Base-by-base conservation (phyloP, 2,113 vertebrate species). In the Aplodontia rufa region DNA sequence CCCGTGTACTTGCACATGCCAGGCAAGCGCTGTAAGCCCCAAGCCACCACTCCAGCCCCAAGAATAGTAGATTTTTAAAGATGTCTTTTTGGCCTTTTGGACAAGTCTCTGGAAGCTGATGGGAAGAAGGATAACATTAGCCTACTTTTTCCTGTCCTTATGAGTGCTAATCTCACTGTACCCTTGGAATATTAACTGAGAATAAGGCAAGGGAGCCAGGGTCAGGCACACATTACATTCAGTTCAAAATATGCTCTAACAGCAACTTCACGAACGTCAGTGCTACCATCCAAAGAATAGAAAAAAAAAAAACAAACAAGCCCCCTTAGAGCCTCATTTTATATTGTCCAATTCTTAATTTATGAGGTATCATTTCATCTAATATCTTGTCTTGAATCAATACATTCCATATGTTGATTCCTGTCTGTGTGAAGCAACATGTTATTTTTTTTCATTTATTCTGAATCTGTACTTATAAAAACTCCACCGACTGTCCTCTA, bases 121-220 rank as follows among this genome's bases (percentile, higher is more conserved):
- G 6, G 47, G 16, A 83, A 53, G n/a, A 94, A 24, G 53, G 35
- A 45, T 81, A 72, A 71, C 83, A 58, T 49, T 87, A 94, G 86
- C 55, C 20, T 28, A 58, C 6, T 17, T 13, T 69, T 88, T 92
- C 26, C 55, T 80, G 37, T 35, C 88, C 91, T 92, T 26, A 4
- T 80, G 51, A 87, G 79, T 69, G 94, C 32, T 62, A 60, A 14
- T 87, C 72, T 97, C 37, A 35, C 19, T 90, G 49, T 66, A 88
- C 66, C 83, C 26, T 26, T 22, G 62, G 42, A 90, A 42, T 96
- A 53, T 86, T 79, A 92, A n/a, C 74, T 75, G 87, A 93, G 55
- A 26, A 30, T 80, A 78, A 81, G 60, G 64, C 80, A 47, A 8
- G 4, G 17, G 35, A 87, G 32, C 58, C 66, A 88, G 47, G 24